phyloP scores from a whole-genome alignment of 1,140 invertebrate genomes.

The Parapsyche elsis region DNA sequence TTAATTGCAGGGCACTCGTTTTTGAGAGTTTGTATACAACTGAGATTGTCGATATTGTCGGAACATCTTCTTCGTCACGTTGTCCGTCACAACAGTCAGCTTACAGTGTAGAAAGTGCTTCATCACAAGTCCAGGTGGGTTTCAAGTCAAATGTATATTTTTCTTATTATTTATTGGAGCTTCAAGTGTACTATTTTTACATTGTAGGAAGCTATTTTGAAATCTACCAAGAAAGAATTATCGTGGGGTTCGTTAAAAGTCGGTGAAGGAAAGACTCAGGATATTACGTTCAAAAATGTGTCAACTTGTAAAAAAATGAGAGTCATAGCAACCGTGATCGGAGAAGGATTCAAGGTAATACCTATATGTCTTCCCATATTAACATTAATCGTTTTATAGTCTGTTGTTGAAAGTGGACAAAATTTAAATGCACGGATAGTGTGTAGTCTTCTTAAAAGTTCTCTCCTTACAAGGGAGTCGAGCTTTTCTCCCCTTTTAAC shows the following conservation, averaged over 20 bases:
- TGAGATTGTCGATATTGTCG: conserved; percentile 42
- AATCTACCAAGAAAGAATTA: conserved; percentile 51
- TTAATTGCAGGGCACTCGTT: conserved; percentile 47
- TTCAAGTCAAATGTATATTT: background rate
- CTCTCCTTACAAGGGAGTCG: too few relatives aligned
- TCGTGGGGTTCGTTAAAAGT: conserved; percentile 52
- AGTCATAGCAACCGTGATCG: conserved; percentile 36
- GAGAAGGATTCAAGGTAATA: conserved; percentile 52
- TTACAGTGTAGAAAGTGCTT: conserved; percentile 49
- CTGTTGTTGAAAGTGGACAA: too few relatives aligned
- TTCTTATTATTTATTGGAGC: conserved; percentile 9
- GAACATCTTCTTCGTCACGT: conserved; percentile 18
- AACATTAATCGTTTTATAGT: background rate
- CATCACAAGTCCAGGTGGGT: conserved; percentile 41
- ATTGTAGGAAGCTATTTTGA: conserved; percentile 42
- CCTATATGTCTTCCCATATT: background rate
- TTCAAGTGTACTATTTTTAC: conserved; percentile 4
- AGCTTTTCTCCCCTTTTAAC: too few relatives aligned
- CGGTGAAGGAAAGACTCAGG: conserved; percentile 40
- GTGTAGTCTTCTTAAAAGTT: too few relatives aligned
- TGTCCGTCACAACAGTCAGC: conserved; percentile 51
- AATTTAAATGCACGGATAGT: too few relatives aligned
- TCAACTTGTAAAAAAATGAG: conserved; percentile 45
- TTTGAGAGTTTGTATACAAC: conserved; percentile 48
- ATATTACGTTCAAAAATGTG: conserved; percentile 51